Evolutionary conservation across 2,113 vertebrate species (phyloP).

Genomic region (Bungarus multicinctus): DNA sequence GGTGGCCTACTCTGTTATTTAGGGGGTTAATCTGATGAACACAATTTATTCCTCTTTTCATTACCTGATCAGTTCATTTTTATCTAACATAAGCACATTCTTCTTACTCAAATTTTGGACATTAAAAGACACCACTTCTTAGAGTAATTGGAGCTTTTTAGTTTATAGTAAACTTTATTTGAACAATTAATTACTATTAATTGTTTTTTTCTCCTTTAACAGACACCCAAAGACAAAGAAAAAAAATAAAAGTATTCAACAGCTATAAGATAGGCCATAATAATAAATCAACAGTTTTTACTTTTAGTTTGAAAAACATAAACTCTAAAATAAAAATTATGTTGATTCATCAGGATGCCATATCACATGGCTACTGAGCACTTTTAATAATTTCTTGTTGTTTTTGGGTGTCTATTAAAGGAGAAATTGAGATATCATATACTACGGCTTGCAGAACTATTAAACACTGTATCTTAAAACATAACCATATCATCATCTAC

Average conservation of each 20-base stretch:
- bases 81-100: conserved; percentile 40
- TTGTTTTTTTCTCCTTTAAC: not conserved
- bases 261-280: not conserved
- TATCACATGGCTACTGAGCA: conserved; percentile 42
- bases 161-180: not conserved
- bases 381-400: conserved; percentile 64
- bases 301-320: not conserved
- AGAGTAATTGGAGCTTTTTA: conserved; percentile 21
- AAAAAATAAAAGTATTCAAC: not conserved
- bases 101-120: conserved; percentile 49
- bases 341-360: conserved; percentile 12
- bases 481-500: not conserved
- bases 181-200: not conserved
- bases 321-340: not conserved
- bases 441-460: conserved; percentile 8
- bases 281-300: not conserved
- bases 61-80: conserved; percentile 41
- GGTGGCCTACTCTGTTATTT: conserved; percentile 32
- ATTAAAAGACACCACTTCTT: conserved; percentile 31
- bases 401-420: conserved; percentile 64
- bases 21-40: not conserved
- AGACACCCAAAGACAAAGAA: not conserved
- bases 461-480: not conserved
- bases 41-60: conserved; percentile 21
- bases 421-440: conserved; percentile 32